Conservation (phyloP, 1,140 invertebrate species). For the Mizuhopecten yessoensis region DNA sequence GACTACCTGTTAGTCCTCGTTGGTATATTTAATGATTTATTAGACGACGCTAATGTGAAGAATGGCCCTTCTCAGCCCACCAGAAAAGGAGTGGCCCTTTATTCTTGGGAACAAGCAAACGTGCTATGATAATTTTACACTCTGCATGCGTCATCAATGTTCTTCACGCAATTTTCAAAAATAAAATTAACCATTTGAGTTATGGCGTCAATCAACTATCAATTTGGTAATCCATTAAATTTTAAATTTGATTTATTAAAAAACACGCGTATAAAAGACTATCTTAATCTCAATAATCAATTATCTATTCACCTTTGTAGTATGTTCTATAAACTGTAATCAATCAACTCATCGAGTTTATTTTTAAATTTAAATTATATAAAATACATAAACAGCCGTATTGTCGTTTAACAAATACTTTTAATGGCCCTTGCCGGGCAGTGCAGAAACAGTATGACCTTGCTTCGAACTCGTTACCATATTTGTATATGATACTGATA, state of each 20-base stretch:
- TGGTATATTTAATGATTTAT: conserved; percentile 17
- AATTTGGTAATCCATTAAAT: background rate
- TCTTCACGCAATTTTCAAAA: background rate
- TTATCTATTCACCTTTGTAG: background rate
- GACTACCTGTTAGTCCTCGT: background rate
- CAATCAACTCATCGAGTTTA: background rate
- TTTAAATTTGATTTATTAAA: background rate
- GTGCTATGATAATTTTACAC: background rate
- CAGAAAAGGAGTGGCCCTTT: background rate
- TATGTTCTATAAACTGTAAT: background rate
- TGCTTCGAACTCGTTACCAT: too few species aligned
- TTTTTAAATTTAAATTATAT: background rate
- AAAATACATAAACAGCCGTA: background rate
- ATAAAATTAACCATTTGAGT: background rate
- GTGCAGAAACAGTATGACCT: too few species aligned
- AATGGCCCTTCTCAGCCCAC: background rate
- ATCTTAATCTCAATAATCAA: background rate
- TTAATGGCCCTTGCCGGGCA: too few species aligned
- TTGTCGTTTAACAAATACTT: too few species aligned
- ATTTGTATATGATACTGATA: too few species aligned
- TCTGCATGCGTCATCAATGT: background rate
- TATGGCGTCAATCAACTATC: background rate
- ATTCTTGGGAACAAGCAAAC: background rate
- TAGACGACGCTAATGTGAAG: background rate
- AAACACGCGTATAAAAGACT: background rate